Conservation (phyloP, 1,140 invertebrate species). For the Bombus huntii region DNA sequence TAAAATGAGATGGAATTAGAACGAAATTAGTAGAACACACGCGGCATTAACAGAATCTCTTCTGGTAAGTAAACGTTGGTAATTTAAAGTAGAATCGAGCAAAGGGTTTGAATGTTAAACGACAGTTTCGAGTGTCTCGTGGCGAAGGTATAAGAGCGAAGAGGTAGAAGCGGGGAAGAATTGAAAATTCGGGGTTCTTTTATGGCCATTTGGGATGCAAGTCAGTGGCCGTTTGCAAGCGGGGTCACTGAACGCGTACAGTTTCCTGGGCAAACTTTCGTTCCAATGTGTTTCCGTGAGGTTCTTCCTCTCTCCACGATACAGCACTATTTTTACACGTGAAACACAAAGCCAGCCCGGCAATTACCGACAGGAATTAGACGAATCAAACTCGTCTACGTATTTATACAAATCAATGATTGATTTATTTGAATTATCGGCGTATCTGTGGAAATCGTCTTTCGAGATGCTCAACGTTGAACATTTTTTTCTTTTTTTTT, state of each 20-base stretch:
- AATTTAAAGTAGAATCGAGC: not conserved
- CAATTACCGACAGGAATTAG: not conserved
- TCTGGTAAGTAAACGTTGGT: not conserved
- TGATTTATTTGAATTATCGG: no score
- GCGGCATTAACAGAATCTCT: no score
- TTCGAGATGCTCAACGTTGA: no score
- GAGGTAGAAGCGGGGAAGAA: not conserved
- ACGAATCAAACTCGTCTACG: no score
- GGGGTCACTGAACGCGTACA: slow-evolving; percentile 47
- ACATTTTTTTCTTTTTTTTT: no score
- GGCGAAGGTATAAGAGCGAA: not conserved
- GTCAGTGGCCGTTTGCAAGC: slow-evolving; percentile 45
- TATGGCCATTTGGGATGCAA: slow-evolving; percentile 49
- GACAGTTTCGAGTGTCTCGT: not conserved
- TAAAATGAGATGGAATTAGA: not conserved
- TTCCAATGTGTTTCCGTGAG: slow-evolving; percentile 40
- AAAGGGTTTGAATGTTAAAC: not conserved
- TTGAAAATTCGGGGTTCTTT: slow-evolving; percentile 35
- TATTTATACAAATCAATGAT: no score
- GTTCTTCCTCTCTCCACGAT: slow-evolving; percentile 1
- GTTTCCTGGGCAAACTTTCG: slow-evolving; percentile 53
- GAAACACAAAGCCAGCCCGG: not conserved
- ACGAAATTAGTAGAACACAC: not conserved
- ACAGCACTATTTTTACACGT: not conserved
- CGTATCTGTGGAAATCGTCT: no score